Percentiles rank a stretch among this genome's conserved stretches.
Conservation (phyloP, 1,140 invertebrate species). For the Ceratitis capitata region DNA sequence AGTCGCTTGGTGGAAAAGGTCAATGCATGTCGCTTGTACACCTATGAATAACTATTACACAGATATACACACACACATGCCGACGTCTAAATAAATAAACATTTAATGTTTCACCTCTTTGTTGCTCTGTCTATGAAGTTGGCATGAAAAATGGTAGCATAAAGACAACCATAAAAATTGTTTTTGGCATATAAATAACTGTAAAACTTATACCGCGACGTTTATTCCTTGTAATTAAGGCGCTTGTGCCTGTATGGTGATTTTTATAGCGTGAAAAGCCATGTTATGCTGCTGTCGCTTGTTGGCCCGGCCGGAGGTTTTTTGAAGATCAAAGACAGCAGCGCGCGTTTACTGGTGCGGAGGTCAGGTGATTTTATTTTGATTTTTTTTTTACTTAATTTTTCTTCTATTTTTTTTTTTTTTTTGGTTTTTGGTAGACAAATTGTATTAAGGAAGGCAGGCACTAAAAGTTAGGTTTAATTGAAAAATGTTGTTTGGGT, state of each 20-base stretch:
- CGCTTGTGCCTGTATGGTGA: conserved; percentile 1
- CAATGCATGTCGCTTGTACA: conserved; percentile 1
- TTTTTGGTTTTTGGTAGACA: not conserved
- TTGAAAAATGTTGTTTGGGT: conserved; percentile 30
- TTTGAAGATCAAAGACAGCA: conserved; percentile 21
- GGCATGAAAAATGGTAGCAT: conserved; percentile 36
- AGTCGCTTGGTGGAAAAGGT: conserved; percentile 22
- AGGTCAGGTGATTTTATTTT: not conserved
- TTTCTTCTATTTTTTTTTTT: too few species aligned
- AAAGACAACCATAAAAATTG: conserved; percentile 29
- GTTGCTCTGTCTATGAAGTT: not conserved
- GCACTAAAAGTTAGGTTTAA: not conserved
- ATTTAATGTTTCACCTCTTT: conserved; percentile 10
- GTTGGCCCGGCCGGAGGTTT: not conserved
- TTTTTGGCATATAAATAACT: conserved; percentile 33
- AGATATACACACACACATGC: not conserved
- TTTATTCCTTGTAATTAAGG: conserved; percentile 12
- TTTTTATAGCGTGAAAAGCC: conserved; percentile 7
- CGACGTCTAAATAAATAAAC: not conserved
- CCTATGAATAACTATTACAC: not conserved
- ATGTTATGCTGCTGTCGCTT: not conserved
- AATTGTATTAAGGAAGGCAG: conserved; percentile 28
- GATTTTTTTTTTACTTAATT: too few species aligned
- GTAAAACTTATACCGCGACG: not conserved
- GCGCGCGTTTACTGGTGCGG: not conserved